Base-by-base conservation (phyloP, 2,113 vertebrate species). In the Phodopus roborovskii region DNA sequence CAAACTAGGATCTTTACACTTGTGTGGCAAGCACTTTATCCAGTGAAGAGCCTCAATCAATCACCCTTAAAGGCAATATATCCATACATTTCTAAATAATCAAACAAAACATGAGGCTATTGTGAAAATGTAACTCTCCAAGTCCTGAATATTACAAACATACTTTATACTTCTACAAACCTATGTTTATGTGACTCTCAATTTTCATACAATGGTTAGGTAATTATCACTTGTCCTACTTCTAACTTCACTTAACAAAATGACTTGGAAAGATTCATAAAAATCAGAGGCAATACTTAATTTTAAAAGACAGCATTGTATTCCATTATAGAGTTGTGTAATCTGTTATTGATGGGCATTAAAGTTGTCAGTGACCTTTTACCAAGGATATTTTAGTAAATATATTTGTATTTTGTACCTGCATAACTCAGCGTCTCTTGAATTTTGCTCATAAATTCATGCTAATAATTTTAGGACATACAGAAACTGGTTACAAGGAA, bases 381-480 rank as follows among this genome's bases (percentile, higher is more conserved):
- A 33, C 7, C 36, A 73, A 95, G n/a, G 7, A 64, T 33, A 6
- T 2, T 39, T 82, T 16, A 50, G 30, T 78, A 77, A 92, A 56
- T 95, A 62, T 95, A 85, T 53, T 11, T 73, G 1, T 78, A 70
- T 79, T 66, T 78, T 83, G n/a, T 6, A 58, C 83, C 7, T 24
- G 1, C 71, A 30, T 20, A 78, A 42, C 15, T 92, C 70, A 85
- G 4, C n/a, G 5, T 73, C 5, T 81, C 24, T 93, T 68, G 62
- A 94, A 19, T 92, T 89, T 75, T 75, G 36, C 16, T 83, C 91
- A 26, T 17, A 83, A 88, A 20, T 7, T 97, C 53, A 88, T 74
- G n/a, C 74, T 73, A 7, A 36, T 91, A 70, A 74, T 13, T 95
- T 93, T 91, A 33, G 91, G 33, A 56, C 12, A 91, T 50, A 0